Evolutionary conservation across 2,797 vertebrate species (phyloP).

Genomic region (Arnoldichthys spilopterus): DNA sequence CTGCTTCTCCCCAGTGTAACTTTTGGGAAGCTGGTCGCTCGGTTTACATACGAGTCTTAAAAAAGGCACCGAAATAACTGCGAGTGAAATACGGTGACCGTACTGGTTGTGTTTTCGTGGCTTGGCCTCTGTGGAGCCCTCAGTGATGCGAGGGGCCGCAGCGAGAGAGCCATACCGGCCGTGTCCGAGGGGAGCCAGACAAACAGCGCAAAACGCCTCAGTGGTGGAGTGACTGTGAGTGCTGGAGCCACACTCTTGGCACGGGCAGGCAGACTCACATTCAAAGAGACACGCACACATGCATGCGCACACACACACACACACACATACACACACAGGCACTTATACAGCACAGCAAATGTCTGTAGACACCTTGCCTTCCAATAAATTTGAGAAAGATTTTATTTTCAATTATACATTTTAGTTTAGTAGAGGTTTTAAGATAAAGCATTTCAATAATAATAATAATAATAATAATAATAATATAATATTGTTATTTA

Average conservation of each 20-base stretch:
- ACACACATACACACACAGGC: background rate
- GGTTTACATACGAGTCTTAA: background rate
- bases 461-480: no score
- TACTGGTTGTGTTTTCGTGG: background rate
- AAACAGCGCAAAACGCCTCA: slow-evolving; percentile 79
- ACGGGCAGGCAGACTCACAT: slow-evolving; percentile 67
- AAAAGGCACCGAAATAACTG: background rate
- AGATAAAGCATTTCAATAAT: no score
- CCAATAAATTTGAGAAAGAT: no score
- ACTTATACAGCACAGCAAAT: background rate
- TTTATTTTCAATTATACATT: no score
- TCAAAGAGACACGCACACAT: slow-evolving; percentile 28
- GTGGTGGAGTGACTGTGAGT: slow-evolving; percentile 81
- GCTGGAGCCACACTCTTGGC: slow-evolving; percentile 83
- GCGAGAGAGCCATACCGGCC: slow-evolving; percentile 70
- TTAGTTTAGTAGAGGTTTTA: no score
- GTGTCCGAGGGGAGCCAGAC: slow-evolving; percentile 80
- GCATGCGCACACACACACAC: slow-evolving; percentile 50
- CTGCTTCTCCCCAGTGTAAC: background rate
- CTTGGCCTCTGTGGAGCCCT: slow-evolving; percentile 1
- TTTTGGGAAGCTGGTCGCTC: background rate
- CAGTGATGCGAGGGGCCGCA: slow-evolving; percentile 69
- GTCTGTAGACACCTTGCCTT: background rate
- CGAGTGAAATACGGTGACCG: background rate
- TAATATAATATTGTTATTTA: no score